Base-by-base conservation (phyloP, 1,140 invertebrate species). In the Pachypeltis micranthus region DNA sequence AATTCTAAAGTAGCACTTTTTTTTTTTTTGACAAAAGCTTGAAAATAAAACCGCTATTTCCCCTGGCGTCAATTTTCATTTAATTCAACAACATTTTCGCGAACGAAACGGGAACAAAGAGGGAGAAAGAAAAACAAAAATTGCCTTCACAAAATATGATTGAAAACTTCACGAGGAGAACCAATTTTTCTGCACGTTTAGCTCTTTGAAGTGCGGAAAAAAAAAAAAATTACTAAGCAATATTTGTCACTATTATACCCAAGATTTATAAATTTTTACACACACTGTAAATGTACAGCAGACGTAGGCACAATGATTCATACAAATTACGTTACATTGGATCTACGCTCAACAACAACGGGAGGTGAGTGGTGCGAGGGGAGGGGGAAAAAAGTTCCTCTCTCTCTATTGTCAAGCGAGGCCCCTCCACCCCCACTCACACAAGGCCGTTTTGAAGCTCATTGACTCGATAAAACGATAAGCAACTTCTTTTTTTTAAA, bases 251-350 rank as follows among this genome's bases (percentile, higher is more conserved):
- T 10, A n/a, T 39, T 51, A 51, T 16, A 51, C 12, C 19, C 7
- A 16, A 51, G 19, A 51, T 51, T 21, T 21, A 51, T 51, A 51
- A 51, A 51, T 51, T 16, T 51, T 21, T 51, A 51, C 23, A 51
- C 47, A 51, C 10, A 51, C 47, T 51, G 47, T 51, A 51, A 51
- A 39, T 39, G 31, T 51, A 51, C 47, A 51, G 47, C 23, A 39
- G 34, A 39, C 34, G 34, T 39, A 51, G 47, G 47, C 47, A 51
- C 47, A 21, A 51, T 51, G 47, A 51, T 51, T 51, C 47, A 51
- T 51, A 51, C 47, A 21, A n/a, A n/a, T n/a, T n/a, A n/a, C n/a
- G n/a, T n/a, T n/a, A n/a, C 47, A 21, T 16, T 39, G 34, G 34
- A 10, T 51, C 47, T 51, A 51, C 47, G 4, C 19, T 21, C 47